A percentile compares a stretch with the other conserved stretches of the same genome.
These are phyloP conservation scores for Eumaeus atala DNA, from an alignment of 1,140 invertebrate genomes.

Conservation along the genomic window DNA sequence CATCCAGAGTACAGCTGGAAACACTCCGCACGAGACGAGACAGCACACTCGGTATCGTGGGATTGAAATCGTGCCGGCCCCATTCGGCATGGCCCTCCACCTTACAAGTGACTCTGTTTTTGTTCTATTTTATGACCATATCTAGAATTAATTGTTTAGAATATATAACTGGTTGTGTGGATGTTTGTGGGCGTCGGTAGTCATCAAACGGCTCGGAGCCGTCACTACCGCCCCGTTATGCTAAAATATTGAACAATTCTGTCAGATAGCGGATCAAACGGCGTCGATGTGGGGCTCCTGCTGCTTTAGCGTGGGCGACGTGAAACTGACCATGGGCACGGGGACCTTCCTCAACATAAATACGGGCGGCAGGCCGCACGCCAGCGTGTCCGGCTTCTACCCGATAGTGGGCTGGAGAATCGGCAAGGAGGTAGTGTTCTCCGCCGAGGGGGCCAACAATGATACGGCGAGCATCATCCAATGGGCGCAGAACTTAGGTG, in stretches of 20 bases:
- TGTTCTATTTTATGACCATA: too few species aligned
- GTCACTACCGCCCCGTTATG: too few species aligned
- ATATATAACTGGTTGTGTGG: too few species aligned
- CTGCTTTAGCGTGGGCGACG: conserved; percentile 86
- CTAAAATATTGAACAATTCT: conserved; percentile 8
- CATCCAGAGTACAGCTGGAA: too few species aligned
- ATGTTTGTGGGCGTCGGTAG: too few species aligned
- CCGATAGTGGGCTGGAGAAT: conserved; percentile 93
- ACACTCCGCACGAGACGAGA: too few species aligned
- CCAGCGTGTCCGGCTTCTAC: conserved; percentile 88
- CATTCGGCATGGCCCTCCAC: too few species aligned
- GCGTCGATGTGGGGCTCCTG: conserved; percentile 94
- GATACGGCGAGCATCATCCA: conserved; percentile 92
- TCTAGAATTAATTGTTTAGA: too few species aligned
- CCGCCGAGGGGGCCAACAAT: conserved; percentile 89
- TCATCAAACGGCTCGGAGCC: too few species aligned
- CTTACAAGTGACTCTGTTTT: too few species aligned
- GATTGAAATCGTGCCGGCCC: too few species aligned
- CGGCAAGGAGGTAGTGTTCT: conserved; percentile 80
- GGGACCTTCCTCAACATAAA: conserved; percentile 95
- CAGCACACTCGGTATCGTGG: too few species aligned
- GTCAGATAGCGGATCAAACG: conserved; percentile 85
- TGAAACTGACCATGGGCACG: conserved; percentile 96
- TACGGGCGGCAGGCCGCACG: conserved; percentile 84
- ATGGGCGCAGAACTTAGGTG: conserved; percentile 88